Percentiles rank a stretch among this genome's conserved stretches.
Conservation (phyloP, 2,113 vertebrate species). For the Drymodes brunneopygia region DNA sequence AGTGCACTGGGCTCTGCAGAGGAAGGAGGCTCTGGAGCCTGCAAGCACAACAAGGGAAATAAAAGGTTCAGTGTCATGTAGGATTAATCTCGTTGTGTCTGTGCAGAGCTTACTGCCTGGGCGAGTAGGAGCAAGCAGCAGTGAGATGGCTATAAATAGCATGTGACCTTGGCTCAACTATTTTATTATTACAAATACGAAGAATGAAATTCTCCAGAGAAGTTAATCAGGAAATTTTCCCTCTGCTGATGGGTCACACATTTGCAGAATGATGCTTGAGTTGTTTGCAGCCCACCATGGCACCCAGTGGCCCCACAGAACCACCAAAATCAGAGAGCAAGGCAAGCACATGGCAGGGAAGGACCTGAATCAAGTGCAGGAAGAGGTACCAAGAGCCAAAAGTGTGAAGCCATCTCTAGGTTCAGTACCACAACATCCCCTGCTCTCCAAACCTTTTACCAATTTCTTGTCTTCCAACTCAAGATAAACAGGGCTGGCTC, state of each 20-base stretch:
- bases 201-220: neutral
- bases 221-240: neutral
- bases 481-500: neutral
- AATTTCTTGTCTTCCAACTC: neutral
- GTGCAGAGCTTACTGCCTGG: conserved; percentile 1
- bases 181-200: neutral
- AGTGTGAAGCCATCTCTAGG: neutral
- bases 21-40: neutral
- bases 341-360: neutral
- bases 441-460: neutral
- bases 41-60: conserved; percentile 26
- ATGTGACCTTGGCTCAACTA: neutral
- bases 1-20: neutral
- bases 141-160: conserved; percentile 25
- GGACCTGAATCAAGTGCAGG: neutral
- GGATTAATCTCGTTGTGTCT: conserved; percentile 9
- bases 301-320: neutral
- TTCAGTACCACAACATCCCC: neutral
- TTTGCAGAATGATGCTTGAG: neutral
- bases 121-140: neutral
- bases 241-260: neutral
- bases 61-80: conserved; percentile 32
- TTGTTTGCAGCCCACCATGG: neutral
- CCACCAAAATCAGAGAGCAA: neutral
- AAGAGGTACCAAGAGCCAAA: neutral